These are phyloP conservation scores for Tetropium fuscum DNA, from an alignment of 2,888 invertebrate species.

Conservation along the genomic window DNA sequence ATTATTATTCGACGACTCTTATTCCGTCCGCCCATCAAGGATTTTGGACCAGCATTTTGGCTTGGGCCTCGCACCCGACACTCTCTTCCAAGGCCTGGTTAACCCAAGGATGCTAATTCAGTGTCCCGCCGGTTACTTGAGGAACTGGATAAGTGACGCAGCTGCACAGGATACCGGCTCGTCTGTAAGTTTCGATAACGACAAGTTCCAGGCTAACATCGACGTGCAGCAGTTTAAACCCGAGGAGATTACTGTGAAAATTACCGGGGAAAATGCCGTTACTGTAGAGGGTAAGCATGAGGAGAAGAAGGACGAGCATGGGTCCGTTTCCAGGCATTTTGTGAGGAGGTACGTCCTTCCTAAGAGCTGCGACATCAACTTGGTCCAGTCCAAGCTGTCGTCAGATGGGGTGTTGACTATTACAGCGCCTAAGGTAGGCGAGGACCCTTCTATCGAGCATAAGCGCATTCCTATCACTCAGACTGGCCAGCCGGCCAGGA, in stretches of 20 bases:
- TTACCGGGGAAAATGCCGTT: slow-evolving; percentile 70
- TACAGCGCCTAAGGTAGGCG: slow-evolving; percentile 71
- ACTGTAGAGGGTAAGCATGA: slow-evolving; percentile 84
- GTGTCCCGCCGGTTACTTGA: slow-evolving; percentile 30
- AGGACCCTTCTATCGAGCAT: slow-evolving; percentile 6
- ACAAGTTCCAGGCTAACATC: slow-evolving; percentile 24
- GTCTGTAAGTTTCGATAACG: slow-evolving; percentile 22
- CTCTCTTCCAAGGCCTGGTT: slow-evolving; percentile 13
- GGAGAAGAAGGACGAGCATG: slow-evolving; percentile 79
- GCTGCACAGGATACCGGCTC: slow-evolving; percentile 35
- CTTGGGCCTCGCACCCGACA: slow-evolving; percentile 13
- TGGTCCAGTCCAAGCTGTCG: slow-evolving; percentile 80
- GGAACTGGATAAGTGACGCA: slow-evolving; percentile 32
- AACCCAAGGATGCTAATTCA: slow-evolving; percentile 13
- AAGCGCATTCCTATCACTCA: slow-evolving; percentile 17
- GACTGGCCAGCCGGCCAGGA: slow-evolving; percentile 12
- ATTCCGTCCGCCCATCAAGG: slow-evolving; percentile 17
- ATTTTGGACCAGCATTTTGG: slow-evolving; percentile 28
- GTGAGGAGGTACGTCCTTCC: slow-evolving; percentile 80
- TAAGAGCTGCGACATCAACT: slow-evolving; percentile 77
- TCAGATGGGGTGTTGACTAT: slow-evolving; percentile 80
- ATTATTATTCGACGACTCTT: slow-evolving; percentile 10
- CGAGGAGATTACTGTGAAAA: slow-evolving; percentile 21
- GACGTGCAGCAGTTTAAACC: slow-evolving; percentile 25
- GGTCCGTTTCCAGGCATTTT: slow-evolving; percentile 82